Percentiles rank a stretch among this genome's conserved stretches.
Evolutionary conservation across 2,113 vertebrate species (phyloP).

Genomic region (Prunella fulvescens): DNA sequence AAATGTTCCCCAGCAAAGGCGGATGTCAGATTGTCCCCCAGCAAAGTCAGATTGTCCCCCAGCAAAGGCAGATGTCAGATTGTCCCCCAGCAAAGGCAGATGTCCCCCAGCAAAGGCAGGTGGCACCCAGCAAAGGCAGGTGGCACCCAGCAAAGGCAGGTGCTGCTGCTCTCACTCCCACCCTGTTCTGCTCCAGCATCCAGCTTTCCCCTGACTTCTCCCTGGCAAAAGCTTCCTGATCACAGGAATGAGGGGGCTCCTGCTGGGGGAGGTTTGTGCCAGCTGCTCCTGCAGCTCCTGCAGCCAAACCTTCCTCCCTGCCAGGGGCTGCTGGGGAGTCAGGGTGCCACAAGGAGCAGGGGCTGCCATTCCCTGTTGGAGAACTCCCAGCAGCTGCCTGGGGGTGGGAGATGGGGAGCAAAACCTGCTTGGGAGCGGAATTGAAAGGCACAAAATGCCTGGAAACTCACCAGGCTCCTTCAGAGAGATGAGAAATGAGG

Average conservation of each 20-base stretch:
- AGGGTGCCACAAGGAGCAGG: background rate
- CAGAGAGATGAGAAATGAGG: background rate
- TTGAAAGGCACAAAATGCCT: background rate
- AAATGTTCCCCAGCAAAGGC: background rate
- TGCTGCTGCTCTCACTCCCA: background rate
- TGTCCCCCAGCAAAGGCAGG: background rate
- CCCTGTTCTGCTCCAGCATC: background rate
- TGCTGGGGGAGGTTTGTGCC: background rate
- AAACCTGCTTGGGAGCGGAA: background rate
- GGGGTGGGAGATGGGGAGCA: background rate
- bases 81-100: no score
- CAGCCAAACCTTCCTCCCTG: background rate
- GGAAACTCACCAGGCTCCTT: background rate
- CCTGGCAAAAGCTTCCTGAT: background rate
- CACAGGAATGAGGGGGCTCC: background rate
- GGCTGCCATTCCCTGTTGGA: fast-evolving
- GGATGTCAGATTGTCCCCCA: background rate
- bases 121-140: background rate
- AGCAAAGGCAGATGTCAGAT: background rate
- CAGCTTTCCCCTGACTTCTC: background rate
- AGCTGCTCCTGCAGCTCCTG: background rate
- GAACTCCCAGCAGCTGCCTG: background rate
- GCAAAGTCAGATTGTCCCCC: no score
- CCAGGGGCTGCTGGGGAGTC: background rate
- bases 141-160: background rate